Evolutionary conservation across 1,140 invertebrate genomes (phyloP).

Genomic region (Drosophila parabipectinata): DNA sequence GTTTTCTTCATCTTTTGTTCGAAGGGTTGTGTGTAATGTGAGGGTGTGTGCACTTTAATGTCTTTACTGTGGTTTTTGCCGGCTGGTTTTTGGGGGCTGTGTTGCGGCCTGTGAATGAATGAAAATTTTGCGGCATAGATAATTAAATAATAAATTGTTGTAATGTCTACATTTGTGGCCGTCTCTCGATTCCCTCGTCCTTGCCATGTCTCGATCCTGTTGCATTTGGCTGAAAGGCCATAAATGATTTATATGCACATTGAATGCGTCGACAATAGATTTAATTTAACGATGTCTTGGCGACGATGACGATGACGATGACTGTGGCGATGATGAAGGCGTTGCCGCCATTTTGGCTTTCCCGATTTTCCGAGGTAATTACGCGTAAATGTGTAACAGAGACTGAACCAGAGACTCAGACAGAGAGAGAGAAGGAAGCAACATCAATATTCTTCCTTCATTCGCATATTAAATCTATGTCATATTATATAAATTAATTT

Average conservation of each 20-base stretch:
- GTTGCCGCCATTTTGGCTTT: constrained; percentile 64
- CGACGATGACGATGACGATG: constrained; percentile 46
- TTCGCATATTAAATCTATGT: constrained; percentile 52
- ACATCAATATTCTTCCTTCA: constrained; percentile 52
- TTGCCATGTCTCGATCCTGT: background rate
- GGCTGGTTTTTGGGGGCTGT: constrained; percentile 12
- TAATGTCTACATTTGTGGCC: constrained; percentile 68
- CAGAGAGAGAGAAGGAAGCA: constrained; percentile 13
- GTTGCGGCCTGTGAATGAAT: constrained; percentile 61
- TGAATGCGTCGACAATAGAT: constrained; percentile 75
- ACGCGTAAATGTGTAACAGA: constrained; percentile 52
- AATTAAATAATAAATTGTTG: constrained; percentile 78
- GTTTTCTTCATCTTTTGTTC: constrained; percentile 25
- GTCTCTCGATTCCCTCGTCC: background rate
- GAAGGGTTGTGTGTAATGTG: constrained; percentile 4
- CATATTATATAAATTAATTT: constrained; percentile 71
- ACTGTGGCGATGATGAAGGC: constrained; percentile 25
- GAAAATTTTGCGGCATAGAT: constrained; percentile 74
- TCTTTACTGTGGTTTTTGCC: constrained; percentile 44
- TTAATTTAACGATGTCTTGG: constrained; percentile 76
- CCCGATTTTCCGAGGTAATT: constrained; percentile 53
- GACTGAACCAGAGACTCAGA: constrained; percentile 9
- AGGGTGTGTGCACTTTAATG: constrained; percentile 49
- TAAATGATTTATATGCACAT: constrained; percentile 78
- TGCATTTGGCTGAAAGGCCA: constrained; percentile 55